A percentile compares a stretch with the other conserved stretches of the same genome.
Evolutionary conservation across 2,888 invertebrate species (phyloP).

Genomic region (Aelia acuminata): DNA sequence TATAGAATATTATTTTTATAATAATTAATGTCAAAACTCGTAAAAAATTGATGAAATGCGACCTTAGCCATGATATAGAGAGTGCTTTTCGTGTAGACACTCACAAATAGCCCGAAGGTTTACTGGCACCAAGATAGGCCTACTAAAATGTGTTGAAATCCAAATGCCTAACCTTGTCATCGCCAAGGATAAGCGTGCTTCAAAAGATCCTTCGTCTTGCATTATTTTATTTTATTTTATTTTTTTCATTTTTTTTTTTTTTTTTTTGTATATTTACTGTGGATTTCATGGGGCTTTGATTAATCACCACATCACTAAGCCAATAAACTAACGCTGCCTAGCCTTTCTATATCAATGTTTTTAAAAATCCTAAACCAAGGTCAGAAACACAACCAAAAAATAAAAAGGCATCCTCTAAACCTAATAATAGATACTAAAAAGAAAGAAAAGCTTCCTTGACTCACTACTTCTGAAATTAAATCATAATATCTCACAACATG

Average conservation of each 20-base stretch:
- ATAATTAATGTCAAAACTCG: background rate
- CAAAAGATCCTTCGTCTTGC: background rate
- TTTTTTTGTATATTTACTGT: background rate
- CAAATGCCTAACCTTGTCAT: constrained; percentile 30
- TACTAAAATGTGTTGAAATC: constrained; percentile 49
- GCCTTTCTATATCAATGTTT: background rate
- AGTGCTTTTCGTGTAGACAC: background rate
- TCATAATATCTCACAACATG: too few species aligned
- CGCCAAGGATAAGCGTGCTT: constrained; percentile 7
- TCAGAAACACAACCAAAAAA: background rate
- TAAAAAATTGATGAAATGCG: background rate
- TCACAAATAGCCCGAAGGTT: constrained; percentile 30
- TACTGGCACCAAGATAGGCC: constrained; percentile 25
- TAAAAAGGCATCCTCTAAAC: too few species aligned
- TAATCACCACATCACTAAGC: background rate
- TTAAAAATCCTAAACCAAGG: background rate
- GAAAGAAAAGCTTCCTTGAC: too few species aligned
- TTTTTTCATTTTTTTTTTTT: background rate
- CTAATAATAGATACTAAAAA: too few species aligned
- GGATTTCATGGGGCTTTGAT: background rate
- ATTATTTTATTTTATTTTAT: too few species aligned
- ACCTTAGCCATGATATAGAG: background rate
- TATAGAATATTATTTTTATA: background rate
- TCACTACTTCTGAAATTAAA: too few species aligned
- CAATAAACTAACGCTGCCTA: background rate